phyloP scores from a whole-genome alignment of 1,140 invertebrate species.

The Nautilus pompilius region DNA sequence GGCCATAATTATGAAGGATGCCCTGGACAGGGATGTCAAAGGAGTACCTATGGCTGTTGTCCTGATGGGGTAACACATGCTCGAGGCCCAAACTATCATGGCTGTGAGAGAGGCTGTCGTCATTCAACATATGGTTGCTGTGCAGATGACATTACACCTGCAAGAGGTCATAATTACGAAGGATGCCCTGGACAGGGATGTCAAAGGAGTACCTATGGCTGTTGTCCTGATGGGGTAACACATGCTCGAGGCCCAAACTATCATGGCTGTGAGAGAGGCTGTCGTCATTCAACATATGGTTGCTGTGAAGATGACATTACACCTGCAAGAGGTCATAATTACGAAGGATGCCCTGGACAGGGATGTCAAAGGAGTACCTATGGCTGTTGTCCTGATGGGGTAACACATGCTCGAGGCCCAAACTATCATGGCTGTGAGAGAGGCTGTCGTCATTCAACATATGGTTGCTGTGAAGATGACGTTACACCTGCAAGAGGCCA shows the following conservation, averaged over 20 bases:
- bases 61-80: slow-evolving; percentile 81
- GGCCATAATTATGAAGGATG: background rate
- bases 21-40: background rate
- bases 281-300: slow-evolving; percentile 19
- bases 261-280: slow-evolving; percentile 37
- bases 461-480: slow-evolving; percentile 55
- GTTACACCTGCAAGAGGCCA: slow-evolving; percentile 44
- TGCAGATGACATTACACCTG: slow-evolving; percentile 8
- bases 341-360: slow-evolving; percentile 1
- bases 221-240: slow-evolving; percentile 51
- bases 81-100: slow-evolving; percentile 62
- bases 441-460: slow-evolving; percentile 9
- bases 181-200: background rate
- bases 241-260: slow-evolving; percentile 44
- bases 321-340: background rate
- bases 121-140: slow-evolving; percentile 19
- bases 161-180: background rate
- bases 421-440: no score
- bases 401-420: no score
- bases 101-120: slow-evolving; percentile 50
- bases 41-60: slow-evolving; percentile 77
- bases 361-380: no score
- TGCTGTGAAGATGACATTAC: slow-evolving; percentile 14
- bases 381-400: no score
- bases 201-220: slow-evolving; percentile 38